A percentile compares a stretch with the other conserved stretches of the same genome.
These are phyloP conservation scores for Ianthella basta DNA, from an alignment of 37 sponge, comb jelly and placozoan genomes.

Conservation along the genomic window DNA sequence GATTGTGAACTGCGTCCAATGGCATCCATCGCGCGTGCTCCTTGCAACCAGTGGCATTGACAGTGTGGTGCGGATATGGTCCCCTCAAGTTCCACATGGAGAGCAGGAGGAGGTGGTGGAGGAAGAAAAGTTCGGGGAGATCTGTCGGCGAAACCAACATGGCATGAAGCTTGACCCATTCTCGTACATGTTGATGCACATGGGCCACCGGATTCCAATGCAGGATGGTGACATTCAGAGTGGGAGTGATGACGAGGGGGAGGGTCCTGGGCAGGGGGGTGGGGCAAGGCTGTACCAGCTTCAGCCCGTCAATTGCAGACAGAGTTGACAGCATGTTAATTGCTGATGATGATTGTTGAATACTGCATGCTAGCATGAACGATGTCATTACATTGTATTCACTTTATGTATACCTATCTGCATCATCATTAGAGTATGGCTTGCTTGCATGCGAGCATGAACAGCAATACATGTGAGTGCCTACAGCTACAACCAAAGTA, in stretches of 20 bases:
- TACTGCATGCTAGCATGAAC: too few species aligned
- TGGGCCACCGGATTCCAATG: constrained; percentile 54
- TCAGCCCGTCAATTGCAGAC: too few species aligned
- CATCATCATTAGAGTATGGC: too few species aligned
- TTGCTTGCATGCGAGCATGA: too few species aligned
- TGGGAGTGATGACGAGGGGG: neutral
- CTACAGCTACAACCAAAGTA: too few species aligned
- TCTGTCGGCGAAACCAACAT: constrained; percentile 64
- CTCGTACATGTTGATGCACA: constrained; percentile 82
- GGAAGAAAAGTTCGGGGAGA: constrained; percentile 23
- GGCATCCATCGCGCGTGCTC: constrained; percentile 67
- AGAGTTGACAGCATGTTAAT: too few species aligned
- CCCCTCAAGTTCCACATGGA: constrained; percentile 39
- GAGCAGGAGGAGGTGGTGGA: constrained; percentile 25
- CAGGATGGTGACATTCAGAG: neutral
- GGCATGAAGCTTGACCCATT: constrained; percentile 77
- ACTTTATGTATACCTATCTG: too few species aligned
- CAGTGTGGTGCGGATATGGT: constrained; percentile 77
- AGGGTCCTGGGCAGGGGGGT: too few species aligned
- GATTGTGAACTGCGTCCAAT: constrained; percentile 92
- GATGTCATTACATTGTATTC: too few species aligned
- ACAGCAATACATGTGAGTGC: too few species aligned
- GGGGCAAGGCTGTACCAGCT: too few species aligned
- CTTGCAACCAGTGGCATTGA: constrained; percentile 94
- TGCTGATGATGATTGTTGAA: too few species aligned